These are phyloP conservation scores for Sardinella longiceps DNA, from an alignment of 2,797 vertebrate species.

Conservation along the genomic window DNA sequence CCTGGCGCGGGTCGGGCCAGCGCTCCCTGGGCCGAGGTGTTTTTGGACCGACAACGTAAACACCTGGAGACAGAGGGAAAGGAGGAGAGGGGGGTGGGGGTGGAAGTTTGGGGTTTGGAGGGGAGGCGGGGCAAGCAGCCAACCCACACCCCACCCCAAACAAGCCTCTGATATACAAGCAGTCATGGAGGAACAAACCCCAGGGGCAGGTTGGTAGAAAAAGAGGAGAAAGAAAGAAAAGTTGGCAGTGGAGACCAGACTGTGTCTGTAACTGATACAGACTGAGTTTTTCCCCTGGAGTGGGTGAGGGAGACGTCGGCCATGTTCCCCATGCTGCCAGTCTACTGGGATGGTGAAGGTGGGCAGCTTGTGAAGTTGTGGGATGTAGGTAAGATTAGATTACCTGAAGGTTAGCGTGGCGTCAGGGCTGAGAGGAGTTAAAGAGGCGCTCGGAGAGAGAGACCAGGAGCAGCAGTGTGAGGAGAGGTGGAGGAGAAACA, in stretches of 20 bases:
- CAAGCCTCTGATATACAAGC: background rate
- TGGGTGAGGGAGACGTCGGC: background rate
- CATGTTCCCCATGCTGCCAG: background rate
- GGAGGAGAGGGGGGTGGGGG: background rate
- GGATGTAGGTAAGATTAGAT: background rate
- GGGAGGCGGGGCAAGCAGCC: background rate
- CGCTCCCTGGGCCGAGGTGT: background rate
- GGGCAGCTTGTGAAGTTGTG: background rate
- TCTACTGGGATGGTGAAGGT: background rate
- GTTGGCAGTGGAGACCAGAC: too few relatives aligned
- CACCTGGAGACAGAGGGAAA: background rate
- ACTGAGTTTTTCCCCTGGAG: background rate
- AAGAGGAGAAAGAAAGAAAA: background rate
- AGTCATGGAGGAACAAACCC: background rate
- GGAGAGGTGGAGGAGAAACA: background rate
- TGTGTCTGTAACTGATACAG: background rate
- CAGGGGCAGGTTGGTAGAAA: background rate
- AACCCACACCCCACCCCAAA: background rate
- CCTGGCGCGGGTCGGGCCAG: background rate
- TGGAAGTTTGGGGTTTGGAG: background rate
- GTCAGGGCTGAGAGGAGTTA: background rate
- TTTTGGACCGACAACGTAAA: background rate
- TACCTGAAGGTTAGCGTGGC: too few relatives aligned
- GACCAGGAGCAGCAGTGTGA: background rate
- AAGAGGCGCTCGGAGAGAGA: slow-evolving; percentile 21